Base-by-base conservation (phyloP, 1,140 invertebrate species). In the Physella acuta region DNA sequence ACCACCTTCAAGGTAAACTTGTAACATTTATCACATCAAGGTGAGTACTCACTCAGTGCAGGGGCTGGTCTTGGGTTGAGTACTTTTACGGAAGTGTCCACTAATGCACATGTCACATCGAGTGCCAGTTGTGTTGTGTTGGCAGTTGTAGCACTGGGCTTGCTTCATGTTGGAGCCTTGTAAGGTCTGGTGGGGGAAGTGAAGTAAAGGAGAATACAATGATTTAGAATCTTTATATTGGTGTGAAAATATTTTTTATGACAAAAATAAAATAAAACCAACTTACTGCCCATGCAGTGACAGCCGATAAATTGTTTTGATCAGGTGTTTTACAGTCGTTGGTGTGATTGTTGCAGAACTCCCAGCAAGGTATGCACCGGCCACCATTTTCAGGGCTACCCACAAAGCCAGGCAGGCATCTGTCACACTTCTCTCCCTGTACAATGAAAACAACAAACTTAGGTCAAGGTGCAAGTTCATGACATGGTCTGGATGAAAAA, bases 271-370 rank as follows among this genome's bases (percentile, higher is more conserved):
- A n/a, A n/a, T n/a, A n/a, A n/a, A 0, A 87, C 86, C 39, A 86
- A 86, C 0, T 89, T 88, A 11, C 1, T 81, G 76, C 0, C 91
- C 92, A n/a, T n/a, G n/a, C n/a, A n/a, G n/a, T n/a, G n/a, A 61
- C 16, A 26, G 36, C 20, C 33, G 58, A 53, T 20, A 44, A 5
- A 14, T 67, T 39, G 51, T 61, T 65, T 24, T 74, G 65, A 31
- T 60, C 63, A 24, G 59, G 52, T 1, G 72, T 68, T 20, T 94
- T 88, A 82, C 95, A 97, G 30, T 92, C 87, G 17, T 89, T 85
- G 2, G 92, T 93, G 82, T 98, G 95, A 0, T 92, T 92, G 83
- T 97, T 90, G 75, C 95, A 98, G 84, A 93, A 95, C 33, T 92
- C 90, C 0, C 89, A 85, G 78, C 95, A 98, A 0, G 94, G 91